These are phyloP conservation scores for Psilopsiagon aymara DNA, from an alignment of 2,113 vertebrate genomes.

Conservation along the genomic window DNA sequence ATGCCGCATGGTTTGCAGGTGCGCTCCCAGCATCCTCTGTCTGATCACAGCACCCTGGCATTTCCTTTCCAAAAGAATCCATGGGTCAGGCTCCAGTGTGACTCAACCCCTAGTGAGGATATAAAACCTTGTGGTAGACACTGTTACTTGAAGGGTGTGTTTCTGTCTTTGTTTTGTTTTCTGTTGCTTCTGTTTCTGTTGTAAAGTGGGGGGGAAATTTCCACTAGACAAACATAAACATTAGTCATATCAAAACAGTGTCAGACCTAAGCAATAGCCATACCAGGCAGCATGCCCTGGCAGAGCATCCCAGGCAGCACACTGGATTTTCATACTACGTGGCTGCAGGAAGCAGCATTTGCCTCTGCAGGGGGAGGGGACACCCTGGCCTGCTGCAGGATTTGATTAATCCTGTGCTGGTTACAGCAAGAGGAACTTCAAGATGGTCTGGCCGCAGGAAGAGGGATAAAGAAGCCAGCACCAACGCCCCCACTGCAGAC, in stretches of 20 bases:
- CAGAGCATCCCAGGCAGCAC: neutral
- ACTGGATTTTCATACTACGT: accelerated
- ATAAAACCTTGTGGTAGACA: neutral
- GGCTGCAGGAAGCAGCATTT: neutral
- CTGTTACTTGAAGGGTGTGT: neutral
- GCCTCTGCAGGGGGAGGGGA: neutral
- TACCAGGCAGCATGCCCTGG: neutral
- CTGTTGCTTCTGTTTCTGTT: neutral
- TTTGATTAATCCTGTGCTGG: accelerated
- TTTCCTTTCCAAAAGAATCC: neutral
- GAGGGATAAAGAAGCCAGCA: neutral
- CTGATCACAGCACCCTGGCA: neutral
- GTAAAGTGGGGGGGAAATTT: neutral
- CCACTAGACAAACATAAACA: neutral
- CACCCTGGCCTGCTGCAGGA: neutral
- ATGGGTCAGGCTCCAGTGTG: neutral
- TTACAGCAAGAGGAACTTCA: neutral
- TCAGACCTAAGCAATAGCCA: neutral
- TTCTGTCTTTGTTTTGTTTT: neutral
- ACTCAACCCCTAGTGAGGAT: neutral
- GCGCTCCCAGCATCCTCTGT: neutral
- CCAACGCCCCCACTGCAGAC: accelerated
- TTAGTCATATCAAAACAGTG: neutral
- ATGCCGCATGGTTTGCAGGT: accelerated
- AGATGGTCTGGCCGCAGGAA: accelerated